phyloP scores from a whole-genome alignment of 2,888 invertebrate genomes.

The Nomada ruficornis region DNA sequence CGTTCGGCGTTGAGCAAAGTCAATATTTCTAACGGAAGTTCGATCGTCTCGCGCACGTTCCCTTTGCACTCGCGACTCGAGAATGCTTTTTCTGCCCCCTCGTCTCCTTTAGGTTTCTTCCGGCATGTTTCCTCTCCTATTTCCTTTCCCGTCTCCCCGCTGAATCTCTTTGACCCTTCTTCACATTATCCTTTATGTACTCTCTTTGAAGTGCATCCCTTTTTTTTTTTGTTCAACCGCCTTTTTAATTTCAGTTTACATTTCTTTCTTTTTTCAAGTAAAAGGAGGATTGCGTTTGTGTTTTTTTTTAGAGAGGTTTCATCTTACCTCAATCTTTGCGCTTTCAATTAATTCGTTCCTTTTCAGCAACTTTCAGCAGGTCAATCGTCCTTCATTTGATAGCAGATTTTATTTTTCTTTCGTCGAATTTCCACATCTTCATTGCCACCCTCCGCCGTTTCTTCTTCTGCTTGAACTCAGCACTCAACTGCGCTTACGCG shows the following conservation, averaged over 20 bases:
- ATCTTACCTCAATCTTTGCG: background rate
- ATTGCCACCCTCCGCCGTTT: background rate
- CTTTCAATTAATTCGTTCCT: no score
- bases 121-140: background rate
- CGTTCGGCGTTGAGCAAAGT: constrained; percentile 18
- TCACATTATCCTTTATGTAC: background rate
- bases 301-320: background rate
- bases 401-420: background rate
- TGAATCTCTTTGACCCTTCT: background rate
- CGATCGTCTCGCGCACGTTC: constrained; percentile 16
- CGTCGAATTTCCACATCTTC: background rate
- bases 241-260: background rate
- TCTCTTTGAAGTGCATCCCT: background rate
- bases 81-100: constrained; percentile 36
- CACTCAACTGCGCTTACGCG: constrained; percentile 32
- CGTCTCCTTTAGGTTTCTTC: background rate
- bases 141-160: constrained; percentile 2
- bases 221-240: background rate
- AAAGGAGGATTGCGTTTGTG: no score
- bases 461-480: constrained; percentile 3
- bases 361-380: no score
- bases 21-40: constrained; percentile 43
- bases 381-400: no score
- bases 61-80: constrained; percentile 17
- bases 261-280: no score